Evolutionary conservation across 2,888 invertebrate genomes (phyloP), one percentile per base, ranked within the genome.

Genomic region (Bimastos eiseni): DNA sequence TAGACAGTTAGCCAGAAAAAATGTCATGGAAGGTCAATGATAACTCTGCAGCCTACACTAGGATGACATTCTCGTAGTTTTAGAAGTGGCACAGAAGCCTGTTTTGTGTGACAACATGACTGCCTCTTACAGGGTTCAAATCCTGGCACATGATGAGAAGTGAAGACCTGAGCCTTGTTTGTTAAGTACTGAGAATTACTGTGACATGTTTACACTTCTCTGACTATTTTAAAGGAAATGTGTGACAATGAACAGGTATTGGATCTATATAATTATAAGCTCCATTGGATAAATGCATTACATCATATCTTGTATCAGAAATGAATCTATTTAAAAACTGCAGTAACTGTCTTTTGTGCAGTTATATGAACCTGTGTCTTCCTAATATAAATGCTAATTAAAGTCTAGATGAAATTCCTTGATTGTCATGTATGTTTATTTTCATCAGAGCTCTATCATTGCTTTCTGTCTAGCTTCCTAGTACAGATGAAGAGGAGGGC

Each of bases 401-500:
- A n/a, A n/a, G 70, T 70, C n/a, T n/a, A 70, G 30, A 55, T 55
- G 24, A 30, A 70, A 70, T n/a, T 70, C 30, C 70, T 6, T 70
- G 30, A 70, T n/a, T 11, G 30, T 70, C 70, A n/a, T 70, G 8
- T 70, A 4, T 24, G 34, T 19, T 30, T 5, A 37, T 30, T 15
- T 49, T 49, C n/a, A 55, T 49, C n/a, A 49, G 49, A n/a, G n/a
- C n/a, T n/a, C 70, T 13, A n/a, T n/a, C 36, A 34, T 30, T 41
- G 37, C 49, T 44, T 37, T 34, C n/a, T 89, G 34, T 70, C 13
- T 37, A 91, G 91, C 90, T 91, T 36, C 91, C 91, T 8, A 89
- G 89, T 34, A 86, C 41, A 17, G 91, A 91, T 33, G 91, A 91
- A 33, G 89, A 91, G 44, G 91, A 91, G 2, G 36, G 36, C 34